phyloP scores from a whole-genome alignment of 2,888 invertebrate genomes.

The Microctonus aethiopoides region DNA sequence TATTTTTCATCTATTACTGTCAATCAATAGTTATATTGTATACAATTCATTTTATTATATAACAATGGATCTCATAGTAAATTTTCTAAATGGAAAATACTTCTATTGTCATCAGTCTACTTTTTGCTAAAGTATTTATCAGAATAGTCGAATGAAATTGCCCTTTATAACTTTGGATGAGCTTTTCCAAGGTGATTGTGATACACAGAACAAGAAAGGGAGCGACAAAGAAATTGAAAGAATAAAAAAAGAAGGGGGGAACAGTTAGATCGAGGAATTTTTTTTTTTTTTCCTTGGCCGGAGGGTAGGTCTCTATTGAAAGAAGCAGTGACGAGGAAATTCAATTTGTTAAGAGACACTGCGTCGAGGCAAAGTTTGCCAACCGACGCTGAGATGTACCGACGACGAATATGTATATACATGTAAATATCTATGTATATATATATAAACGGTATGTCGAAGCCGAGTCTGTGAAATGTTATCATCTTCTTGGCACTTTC shows the following conservation, averaged over 20 bases:
- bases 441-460: constrained; percentile 36
- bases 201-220: constrained; percentile 2
- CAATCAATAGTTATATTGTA: too few species aligned
- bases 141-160: constrained; percentile 20
- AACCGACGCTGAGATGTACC: background rate
- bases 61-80: background rate
- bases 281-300: background rate
- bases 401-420: constrained; percentile 8
- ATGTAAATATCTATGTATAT: too few species aligned
- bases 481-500: constrained; percentile 42
- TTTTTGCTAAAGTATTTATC: constrained; percentile 16
- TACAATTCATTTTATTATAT: background rate
- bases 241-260: background rate
- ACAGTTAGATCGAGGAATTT: constrained; percentile 10
- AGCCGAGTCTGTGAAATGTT: constrained; percentile 40
- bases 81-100: background rate
- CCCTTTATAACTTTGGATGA: background rate
- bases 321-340: constrained; percentile 38
- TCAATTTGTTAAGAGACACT: constrained; percentile 44
- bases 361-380: constrained; percentile 39
- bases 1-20: too few species aligned
- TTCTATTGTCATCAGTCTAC: background rate
- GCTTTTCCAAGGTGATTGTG: constrained; percentile 25
- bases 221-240: background rate
- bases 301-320: constrained; percentile 26